A percentile compares a stretch with the other conserved stretches of the same genome.
These are phyloP conservation scores for Odocoileus virginianus DNA, from an alignment of 2,113 vertebrate genomes.

Conservation along the genomic window DNA sequence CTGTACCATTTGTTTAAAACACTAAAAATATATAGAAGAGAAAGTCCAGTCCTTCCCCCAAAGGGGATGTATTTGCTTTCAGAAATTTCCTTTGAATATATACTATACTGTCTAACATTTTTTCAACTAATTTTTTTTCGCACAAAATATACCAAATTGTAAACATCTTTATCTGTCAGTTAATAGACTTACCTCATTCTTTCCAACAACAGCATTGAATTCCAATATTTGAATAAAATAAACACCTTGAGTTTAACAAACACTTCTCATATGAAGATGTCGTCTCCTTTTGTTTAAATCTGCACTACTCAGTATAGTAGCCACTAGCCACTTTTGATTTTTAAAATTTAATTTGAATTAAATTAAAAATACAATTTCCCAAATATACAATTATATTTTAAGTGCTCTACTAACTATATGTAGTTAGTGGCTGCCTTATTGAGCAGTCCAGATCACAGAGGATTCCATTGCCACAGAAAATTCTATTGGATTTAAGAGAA, in stretches of 20 bases:
- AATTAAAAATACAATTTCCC: background rate
- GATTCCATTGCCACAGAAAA: background rate
- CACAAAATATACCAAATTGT: background rate
- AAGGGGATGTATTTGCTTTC: background rate
- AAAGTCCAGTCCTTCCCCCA: background rate
- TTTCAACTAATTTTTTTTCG: background rate
- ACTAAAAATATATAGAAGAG: background rate
- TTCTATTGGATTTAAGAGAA: background rate
- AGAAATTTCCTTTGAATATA: background rate
- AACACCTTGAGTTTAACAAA: background rate
- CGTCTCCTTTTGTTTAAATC: background rate
- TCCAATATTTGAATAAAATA: background rate
- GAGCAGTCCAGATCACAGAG: background rate
- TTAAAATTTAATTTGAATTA: background rate
- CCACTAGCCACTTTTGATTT: background rate
- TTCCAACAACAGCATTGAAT: background rate
- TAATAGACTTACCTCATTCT: background rate
- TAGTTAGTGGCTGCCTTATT: background rate
- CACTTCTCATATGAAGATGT: background rate
- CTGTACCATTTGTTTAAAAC: background rate
- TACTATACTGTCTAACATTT: background rate
- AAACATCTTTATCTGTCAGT: background rate
- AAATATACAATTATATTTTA: background rate
- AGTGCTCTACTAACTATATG: background rate
- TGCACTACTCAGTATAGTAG: background rate